phyloP scores from a whole-genome alignment of 1,140 invertebrate species.

The Aplysia californica region DNA sequence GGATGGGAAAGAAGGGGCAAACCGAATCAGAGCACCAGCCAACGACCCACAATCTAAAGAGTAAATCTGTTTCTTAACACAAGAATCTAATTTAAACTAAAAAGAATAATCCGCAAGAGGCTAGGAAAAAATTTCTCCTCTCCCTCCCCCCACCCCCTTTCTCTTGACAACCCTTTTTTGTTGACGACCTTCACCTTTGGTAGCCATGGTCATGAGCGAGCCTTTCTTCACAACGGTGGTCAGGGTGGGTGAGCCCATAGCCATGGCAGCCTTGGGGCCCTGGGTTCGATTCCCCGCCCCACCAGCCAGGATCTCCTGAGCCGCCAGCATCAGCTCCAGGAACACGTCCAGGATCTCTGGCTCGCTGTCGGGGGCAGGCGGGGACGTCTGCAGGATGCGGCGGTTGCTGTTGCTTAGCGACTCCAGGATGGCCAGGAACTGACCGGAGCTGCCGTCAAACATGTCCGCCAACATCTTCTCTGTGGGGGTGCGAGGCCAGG shows the following conservation, averaged over 20 bases:
- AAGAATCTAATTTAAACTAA: no score
- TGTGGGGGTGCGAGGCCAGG: conserved; percentile 66
- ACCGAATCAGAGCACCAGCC: no score
- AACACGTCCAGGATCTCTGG: conserved; percentile 66
- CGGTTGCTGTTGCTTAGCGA: conserved; percentile 62
- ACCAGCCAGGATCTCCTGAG: conserved; percentile 66
- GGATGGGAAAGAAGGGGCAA: no score
- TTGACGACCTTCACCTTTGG: conserved; percentile 51
- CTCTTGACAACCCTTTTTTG: no score
- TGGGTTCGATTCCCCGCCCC: conserved; percentile 47
- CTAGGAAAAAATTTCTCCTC: no score
- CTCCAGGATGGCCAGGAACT: conserved; percentile 65
- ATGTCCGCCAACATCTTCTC: conserved; percentile 67
- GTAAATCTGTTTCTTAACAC: no score
- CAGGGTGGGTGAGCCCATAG: conserved; percentile 40
- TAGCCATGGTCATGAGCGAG: conserved; percentile 56
- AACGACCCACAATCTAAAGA: no score
- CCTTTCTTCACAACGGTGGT: conserved; percentile 41
- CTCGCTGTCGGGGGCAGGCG: conserved; percentile 63
- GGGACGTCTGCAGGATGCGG: conserved; percentile 58
- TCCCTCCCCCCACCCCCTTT: no score
- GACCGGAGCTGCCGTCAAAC: conserved; percentile 67
- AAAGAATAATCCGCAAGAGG: no score
- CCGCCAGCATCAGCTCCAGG: conserved; percentile 65
- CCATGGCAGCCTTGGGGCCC: conserved; percentile 46